phyloP scores from a whole-genome alignment of 2,888 invertebrate species.

The Calameuta filiformis region DNA sequence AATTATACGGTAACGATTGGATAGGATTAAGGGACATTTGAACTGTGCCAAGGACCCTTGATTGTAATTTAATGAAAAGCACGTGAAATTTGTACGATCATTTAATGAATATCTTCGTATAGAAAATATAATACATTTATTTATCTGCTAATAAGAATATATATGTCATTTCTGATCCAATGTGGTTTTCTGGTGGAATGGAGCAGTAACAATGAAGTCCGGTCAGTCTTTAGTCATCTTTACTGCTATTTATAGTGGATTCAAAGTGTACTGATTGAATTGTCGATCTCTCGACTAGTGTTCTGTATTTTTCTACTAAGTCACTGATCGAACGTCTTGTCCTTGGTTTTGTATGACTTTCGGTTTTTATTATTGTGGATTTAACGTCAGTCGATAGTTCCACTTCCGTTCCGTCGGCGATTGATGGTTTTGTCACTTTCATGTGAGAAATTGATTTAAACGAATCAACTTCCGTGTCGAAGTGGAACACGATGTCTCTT shows the following conservation, averaged over 20 bases:
- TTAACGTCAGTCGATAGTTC: constrained; percentile 13
- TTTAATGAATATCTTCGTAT: background rate
- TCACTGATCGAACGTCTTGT: constrained; percentile 55
- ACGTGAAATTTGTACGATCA: background rate
- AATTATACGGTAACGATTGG: background rate
- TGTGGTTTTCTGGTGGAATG: background rate
- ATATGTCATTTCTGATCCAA: background rate
- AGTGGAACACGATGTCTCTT: constrained; percentile 8
- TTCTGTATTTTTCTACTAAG: constrained; percentile 57
- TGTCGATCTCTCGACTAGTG: constrained; percentile 30
- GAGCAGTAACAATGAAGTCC: background rate
- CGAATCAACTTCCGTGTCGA: background rate
- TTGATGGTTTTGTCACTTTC: constrained; percentile 25
- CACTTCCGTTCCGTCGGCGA: constrained; percentile 26
- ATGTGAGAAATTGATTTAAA: background rate
- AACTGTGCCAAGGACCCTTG: background rate
- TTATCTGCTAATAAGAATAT: background rate
- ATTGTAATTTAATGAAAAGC: background rate
- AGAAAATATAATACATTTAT: background rate
- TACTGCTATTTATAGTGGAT: background rate
- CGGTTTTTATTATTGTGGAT: background rate
- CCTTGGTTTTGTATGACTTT: constrained; percentile 16
- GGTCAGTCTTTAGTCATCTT: background rate
- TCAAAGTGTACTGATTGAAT: background rate
- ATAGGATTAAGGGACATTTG: background rate